Percentiles rank a stretch among this genome's conserved stretches.
These are phyloP conservation scores for Parus major DNA, from an alignment of 2,113 vertebrate species.

Conservation along the genomic window DNA sequence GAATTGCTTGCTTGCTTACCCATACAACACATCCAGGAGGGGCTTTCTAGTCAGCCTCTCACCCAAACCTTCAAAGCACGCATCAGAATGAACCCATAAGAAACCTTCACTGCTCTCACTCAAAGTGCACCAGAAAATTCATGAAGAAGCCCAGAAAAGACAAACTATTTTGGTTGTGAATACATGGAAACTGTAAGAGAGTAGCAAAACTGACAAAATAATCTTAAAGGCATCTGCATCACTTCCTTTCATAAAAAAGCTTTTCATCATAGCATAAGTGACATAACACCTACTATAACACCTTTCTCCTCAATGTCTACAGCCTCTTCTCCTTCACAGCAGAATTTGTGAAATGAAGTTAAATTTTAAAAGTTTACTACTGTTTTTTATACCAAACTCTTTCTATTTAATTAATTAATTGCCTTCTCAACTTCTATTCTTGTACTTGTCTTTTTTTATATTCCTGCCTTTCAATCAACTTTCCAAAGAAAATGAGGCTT, in stretches of 20 bases:
- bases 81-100: not conserved
- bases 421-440: not conserved
- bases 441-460: not conserved
- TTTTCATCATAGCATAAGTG: not conserved
- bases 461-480: not conserved
- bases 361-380: not conserved
- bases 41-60: not conserved
- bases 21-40: not conserved
- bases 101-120: not conserved
- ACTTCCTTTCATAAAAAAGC: not conserved
- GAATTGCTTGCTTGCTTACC: not conserved
- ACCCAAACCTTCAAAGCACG: not conserved
- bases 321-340: not conserved
- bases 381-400: not conserved
- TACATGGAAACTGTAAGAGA: not conserved
- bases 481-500: not conserved
- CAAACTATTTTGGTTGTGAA: not conserved
- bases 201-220: not conserved
- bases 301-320: not conserved
- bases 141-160: not conserved
- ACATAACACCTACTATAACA: not conserved
- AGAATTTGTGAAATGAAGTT: not conserved
- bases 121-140: not conserved
- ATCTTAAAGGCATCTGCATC: not conserved
- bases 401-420: not conserved